Conservation (phyloP, 2,113 vertebrate species). For the Scytalopus superciliaris region DNA sequence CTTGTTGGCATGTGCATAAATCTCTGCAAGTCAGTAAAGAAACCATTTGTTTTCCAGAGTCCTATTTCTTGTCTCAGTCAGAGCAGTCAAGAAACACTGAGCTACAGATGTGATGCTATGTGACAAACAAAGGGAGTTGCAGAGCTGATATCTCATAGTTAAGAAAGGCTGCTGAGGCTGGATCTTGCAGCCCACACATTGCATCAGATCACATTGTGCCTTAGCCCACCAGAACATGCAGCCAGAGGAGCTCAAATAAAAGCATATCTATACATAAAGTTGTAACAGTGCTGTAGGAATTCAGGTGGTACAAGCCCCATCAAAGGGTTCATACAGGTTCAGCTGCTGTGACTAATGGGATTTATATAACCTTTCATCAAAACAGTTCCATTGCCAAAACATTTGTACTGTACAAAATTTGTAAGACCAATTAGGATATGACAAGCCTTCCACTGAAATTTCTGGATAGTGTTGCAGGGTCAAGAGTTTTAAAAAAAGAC, state of each 20-base stretch:
- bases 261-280: background rate
- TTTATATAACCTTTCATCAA: conserved; percentile 9
- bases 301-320: background rate
- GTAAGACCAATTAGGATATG: background rate
- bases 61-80: background rate
- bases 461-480: background rate
- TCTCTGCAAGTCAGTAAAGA: background rate
- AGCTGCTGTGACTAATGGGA: background rate
- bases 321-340: background rate
- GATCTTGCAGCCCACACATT: background rate
- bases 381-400: background rate
- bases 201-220: background rate
- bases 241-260: background rate
- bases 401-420: background rate
- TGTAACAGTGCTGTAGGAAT: background rate
- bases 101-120: background rate
- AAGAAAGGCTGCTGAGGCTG: background rate
- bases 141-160: background rate
- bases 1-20: background rate
- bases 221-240: background rate
- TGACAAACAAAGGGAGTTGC: background rate
- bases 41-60: background rate
- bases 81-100: background rate
- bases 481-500: background rate
- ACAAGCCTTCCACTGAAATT: background rate